Evolutionary conservation across 1,140 invertebrate genomes (phyloP).

Genomic region (Medauroidea extradentata): DNA sequence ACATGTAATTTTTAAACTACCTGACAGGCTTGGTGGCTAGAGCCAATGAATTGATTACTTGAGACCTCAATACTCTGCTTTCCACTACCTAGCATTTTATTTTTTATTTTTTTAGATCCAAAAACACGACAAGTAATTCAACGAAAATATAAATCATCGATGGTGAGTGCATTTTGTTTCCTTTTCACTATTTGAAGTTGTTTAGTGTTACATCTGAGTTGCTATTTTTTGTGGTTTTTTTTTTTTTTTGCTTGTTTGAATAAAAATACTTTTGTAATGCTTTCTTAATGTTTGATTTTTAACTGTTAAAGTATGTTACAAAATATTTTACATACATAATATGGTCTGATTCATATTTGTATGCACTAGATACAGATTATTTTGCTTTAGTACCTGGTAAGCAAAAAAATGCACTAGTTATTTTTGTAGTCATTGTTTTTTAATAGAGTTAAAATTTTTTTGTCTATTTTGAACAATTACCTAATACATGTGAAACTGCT

Average conservation of each 20-base stretch:
- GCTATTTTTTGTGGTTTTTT: conserved; percentile 25
- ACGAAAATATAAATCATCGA: conserved; percentile 95
- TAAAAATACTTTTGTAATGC: background rate
- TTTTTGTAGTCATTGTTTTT: no score
- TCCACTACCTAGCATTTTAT: no score
- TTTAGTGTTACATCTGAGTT: background rate
- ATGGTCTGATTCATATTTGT: background rate
- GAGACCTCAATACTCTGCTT: no score
- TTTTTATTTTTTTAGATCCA: conserved; percentile 71
- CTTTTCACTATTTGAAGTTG: conserved; percentile 1
- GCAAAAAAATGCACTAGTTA: no score
- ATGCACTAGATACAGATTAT: background rate
- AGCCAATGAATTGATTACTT: no score
- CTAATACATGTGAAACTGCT: no score
- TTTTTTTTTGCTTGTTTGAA: conserved; percentile 22
- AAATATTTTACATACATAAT: conserved; percentile 11
- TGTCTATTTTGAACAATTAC: no score
- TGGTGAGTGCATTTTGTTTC: conserved; percentile 66
- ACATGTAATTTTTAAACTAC: conserved; percentile 9
- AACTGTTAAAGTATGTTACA: conserved; percentile 2
- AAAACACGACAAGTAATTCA: conserved; percentile 95
- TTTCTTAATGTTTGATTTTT: background rate
- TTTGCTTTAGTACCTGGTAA: background rate
- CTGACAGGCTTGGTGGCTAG: no score
- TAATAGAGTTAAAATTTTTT: no score